Evolutionary conservation across 1,140 invertebrate genomes (phyloP), one percentile per base, ranked within the genome.

Genomic region (Venturia canescens): DNA sequence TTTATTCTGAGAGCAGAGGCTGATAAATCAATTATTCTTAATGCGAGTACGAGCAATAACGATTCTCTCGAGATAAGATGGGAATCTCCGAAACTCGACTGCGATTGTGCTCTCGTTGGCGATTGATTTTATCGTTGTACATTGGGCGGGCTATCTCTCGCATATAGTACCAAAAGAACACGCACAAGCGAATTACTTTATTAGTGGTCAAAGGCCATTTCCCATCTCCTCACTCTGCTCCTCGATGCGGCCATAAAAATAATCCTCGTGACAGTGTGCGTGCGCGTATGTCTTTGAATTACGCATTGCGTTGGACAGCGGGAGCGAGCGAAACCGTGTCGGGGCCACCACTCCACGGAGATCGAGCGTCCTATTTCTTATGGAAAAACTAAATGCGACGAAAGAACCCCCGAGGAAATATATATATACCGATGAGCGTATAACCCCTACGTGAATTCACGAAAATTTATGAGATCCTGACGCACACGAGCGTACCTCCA

Each of bases 391-490:
- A 63, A 77, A 29, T 34, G 72, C 26, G 66, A 69, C 27, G 15
- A 69, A 69, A 15, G 27, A 60, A 16, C 50, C 27, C n/a, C n/a
- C n/a, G n/a, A n/a, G 18, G 63, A 9, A 29, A 57, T 66, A 77
- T 77, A 38, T 77, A 77, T 66, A 63, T 66, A 48, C 44, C 31
- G 31, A 66, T 77, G 50, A 63, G 27, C 50, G 34, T 63, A 50
- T 48, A 57, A 70, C 74, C 74, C 74, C 50, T 18, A 38, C 50
- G 13, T 6, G 50, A 27, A 57, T 29, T n/a, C 34, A 63, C 50
- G 44, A 29, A 78, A 81, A 78, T 78, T 78, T 81, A 81, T 78
- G 80, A 78, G 75, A 81, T 67, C 77, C 72, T 70, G 44, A 76
- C 80, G 75, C 74, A 81, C 57, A 81, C 66, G 38, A 53, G 57